Evolutionary conservation across 2,113 vertebrate genomes (phyloP), one percentile per base, ranked within the genome.

Genomic region (Oncorhynchus keta): DNA sequence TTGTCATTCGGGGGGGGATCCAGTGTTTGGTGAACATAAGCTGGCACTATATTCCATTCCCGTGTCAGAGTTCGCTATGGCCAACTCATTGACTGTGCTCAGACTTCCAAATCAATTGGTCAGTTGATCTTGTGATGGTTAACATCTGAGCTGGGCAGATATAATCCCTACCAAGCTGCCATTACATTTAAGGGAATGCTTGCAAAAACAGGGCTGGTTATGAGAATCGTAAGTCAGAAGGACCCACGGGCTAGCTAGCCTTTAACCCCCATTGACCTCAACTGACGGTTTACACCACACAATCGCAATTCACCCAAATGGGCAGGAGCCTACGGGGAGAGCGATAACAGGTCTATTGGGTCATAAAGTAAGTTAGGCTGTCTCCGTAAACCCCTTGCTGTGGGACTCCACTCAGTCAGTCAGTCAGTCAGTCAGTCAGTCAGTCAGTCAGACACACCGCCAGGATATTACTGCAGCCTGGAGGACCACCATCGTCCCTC

Each of bases 271-370:
- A 16, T 57, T 57, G 3, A 57, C 12, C 1, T 16, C 35, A 73
- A 73, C 57, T 32, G 30, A 18, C 20, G 18, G 3, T 55, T 77
- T 79, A 83, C 81, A 81, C 49, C 32, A 79, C 51, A 74, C 85
- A 76, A 88, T 85, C 79, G 79, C 74, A 49, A 66, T 81, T 81
- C 76, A 74, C 70, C 48, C 79, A 13, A 48, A 2, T 18, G 5
- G 39, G 55, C 35, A n/a, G 68, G 5, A 20, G 68, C 24, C 20
- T 69, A n/a, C 3, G 18, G 68, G 35, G 57, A 81, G 76, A 81
- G 13, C 68, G 68, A 82, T 84, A 78, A 77, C 73, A 39, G 85
- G 71, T 73, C 75, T 85, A 88, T 85, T 82, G 84, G 76, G 62
- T 80, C 86, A 76, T 90, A 83, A 89, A 88, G 61, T 57, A 55